A percentile compares a stretch with the other conserved stretches of the same genome.
Conservation (phyloP, 2,888 invertebrate species). For the Leptopilina myrica region DNA sequence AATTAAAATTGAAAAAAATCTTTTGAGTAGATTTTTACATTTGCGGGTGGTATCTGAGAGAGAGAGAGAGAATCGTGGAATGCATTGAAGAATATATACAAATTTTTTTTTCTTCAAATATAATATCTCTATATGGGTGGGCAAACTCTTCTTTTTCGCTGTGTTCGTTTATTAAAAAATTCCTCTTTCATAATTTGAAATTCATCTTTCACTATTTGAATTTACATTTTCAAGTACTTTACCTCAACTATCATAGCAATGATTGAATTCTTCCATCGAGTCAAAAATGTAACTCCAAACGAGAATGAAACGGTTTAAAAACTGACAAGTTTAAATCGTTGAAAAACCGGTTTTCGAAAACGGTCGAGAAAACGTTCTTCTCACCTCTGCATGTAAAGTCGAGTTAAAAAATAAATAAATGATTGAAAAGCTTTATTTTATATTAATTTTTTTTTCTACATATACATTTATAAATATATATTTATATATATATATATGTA, state of each 20-base stretch:
- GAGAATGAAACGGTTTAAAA: constrained; percentile 2
- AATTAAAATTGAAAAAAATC: too few relatives aligned
- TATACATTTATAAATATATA: background rate
- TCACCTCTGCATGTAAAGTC: constrained; percentile 13
- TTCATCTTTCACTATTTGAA: constrained; percentile 39
- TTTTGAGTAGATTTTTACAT: too few relatives aligned
- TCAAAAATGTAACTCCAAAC: background rate
- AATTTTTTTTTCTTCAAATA: too few relatives aligned
- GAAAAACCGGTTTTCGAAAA: constrained; percentile 17
- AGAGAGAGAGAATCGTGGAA: too few relatives aligned
- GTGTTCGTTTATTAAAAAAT: too few relatives aligned
- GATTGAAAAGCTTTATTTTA: constrained; percentile 20
- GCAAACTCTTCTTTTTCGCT: too few relatives aligned
- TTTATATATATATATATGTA: background rate
- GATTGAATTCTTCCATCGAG: background rate
- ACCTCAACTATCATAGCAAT: constrained; percentile 33
- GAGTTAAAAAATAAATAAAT: constrained; percentile 12
- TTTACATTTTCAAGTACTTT: constrained; percentile 32
- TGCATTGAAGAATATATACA: too few relatives aligned
- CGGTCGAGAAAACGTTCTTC: constrained; percentile 20
- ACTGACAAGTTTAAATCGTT: constrained; percentile 17
- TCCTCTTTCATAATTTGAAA: constrained; percentile 44
- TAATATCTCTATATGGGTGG: too few relatives aligned
- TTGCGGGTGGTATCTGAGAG: too few relatives aligned
- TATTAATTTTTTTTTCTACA: constrained; percentile 1